Percentiles rank a stretch among this genome's conserved stretches.
Evolutionary conservation across 2,888 invertebrate genomes (phyloP).

Genomic region (Chaetogeoica ovagalla): DNA sequence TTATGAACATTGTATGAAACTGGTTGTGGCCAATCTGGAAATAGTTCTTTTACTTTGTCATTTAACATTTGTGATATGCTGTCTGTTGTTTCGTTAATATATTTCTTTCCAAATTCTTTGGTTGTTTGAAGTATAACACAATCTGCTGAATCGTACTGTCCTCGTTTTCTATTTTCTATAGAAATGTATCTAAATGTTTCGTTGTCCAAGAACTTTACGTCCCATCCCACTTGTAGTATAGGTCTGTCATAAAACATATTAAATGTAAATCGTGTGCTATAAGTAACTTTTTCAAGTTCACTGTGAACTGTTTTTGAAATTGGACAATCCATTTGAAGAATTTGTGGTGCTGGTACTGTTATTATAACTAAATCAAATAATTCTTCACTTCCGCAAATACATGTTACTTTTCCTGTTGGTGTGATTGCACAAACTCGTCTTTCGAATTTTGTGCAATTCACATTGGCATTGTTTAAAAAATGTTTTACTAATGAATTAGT

Average conservation of each 20-base stretch:
- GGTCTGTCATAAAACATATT: conserved; percentile 49
- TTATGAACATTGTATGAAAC: conserved; percentile 44
- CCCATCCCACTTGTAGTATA: conserved; percentile 44
- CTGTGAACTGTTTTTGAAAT: conserved; percentile 5
- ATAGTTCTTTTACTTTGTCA: conserved; percentile 42
- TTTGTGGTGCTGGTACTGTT: conserved; percentile 50
- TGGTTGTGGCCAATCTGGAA: conserved; percentile 49
- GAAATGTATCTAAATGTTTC: conserved; percentile 50
- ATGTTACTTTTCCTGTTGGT: conserved; percentile 21
- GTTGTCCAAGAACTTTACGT: conserved; percentile 47
- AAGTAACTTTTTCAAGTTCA: conserved; percentile 47
- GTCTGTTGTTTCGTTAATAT: conserved; percentile 35
- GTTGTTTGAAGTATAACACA: conserved; percentile 53
- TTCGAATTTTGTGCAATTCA: conserved; percentile 18
- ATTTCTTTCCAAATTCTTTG: conserved; percentile 46
- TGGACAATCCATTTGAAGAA: conserved; percentile 48
- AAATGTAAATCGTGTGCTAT: conserved; percentile 45
- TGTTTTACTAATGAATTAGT: conserved; percentile 48
- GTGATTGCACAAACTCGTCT: conserved; percentile 27
- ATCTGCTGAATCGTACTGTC: conserved; percentile 8
- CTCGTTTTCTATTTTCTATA: conserved; percentile 53
- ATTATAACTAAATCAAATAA: conserved; percentile 50
- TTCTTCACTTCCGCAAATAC: conserved; percentile 30
- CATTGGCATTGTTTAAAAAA: conserved; percentile 48
- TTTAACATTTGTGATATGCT: conserved; percentile 11